phyloP scores from a whole-genome alignment of 2,113 vertebrate genomes.

The Agapornis roseicollis region DNA sequence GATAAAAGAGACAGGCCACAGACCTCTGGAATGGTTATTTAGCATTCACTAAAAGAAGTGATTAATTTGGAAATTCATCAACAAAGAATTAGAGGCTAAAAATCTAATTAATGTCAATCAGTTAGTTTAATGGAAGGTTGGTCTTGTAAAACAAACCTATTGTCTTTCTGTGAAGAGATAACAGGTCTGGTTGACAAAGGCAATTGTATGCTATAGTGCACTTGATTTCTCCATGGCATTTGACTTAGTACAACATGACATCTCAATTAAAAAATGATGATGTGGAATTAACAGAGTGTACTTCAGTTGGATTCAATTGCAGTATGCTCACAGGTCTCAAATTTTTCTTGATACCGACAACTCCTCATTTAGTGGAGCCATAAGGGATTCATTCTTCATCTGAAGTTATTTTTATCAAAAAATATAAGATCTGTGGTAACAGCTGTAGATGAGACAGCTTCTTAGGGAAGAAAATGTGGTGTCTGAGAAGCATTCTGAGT shows the following conservation, averaged over 20 bases:
- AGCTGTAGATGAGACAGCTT: not conserved
- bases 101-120: conserved; percentile 63
- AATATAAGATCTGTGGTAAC: not conserved
- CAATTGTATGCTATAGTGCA: conserved; percentile 42
- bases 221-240: conserved; percentile 66
- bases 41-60: conserved; percentile 29
- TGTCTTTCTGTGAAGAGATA: conserved; percentile 43
- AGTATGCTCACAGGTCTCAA: not conserved
- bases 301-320: not conserved
- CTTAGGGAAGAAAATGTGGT: not conserved
- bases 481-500: not conserved
- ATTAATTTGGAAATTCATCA: conserved; percentile 60
- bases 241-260: conserved; percentile 50
- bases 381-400: not conserved
- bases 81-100: conserved; percentile 60
- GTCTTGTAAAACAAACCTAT: conserved; percentile 59
- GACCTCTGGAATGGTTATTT: conserved; percentile 4
- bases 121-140: conserved; percentile 54
- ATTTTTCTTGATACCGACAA: not conserved
- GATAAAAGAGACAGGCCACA: not conserved
- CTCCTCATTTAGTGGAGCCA: not conserved
- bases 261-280: conserved; percentile 57
- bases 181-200: conserved; percentile 58
- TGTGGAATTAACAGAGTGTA: conserved; percentile 30
- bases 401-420: not conserved